Evolutionary conservation across 2,113 vertebrate genomes (phyloP), one percentile per base, ranked within the genome.

Genomic region (Caranx ignobilis): DNA sequence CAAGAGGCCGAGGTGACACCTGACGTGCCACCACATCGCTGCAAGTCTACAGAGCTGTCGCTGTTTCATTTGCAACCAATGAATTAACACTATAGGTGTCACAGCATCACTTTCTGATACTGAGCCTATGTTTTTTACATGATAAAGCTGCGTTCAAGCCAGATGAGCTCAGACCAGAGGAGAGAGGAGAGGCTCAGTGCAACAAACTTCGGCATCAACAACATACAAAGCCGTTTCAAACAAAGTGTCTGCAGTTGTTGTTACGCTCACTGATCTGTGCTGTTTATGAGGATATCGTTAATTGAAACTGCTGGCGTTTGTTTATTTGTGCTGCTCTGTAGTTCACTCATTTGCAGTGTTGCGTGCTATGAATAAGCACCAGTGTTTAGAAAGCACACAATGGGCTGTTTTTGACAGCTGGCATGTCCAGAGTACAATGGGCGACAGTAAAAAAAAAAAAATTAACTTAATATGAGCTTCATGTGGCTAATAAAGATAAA

Each of bases 351-450:
- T 48, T 19, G 39, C 19, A 35, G 48, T 2, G 3, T 15, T 1
- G 48, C 31, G 6, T 21, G 6, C 63, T 48, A 62, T 76, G 77
- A 84, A 78, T 55, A 63, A 34, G n/a, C 76, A 69, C 11, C 21
- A 73, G 57, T 48, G 21, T 50, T 74, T 52, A 52, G 48, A 47
- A 0, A 18, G 37, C 56, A 31, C 43, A 80, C 67, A 72, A 35
- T 70, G 61, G 34, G 37, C 5, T 71, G 54, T 66, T 52, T 82
- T 31, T 26, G 26, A 73, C 55, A 77, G 69, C 65, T 54, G 55
- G 39, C 48, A 55, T 32, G 52, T 19, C 3, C 54, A 37, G 18
- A 70, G n/a, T 10, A 50, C 50, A 77, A 73, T 50, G 34, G 34
- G 9, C 26, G 50, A 59, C 43, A 71, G 39, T 63, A 56, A 37